Evolutionary conservation across 2,113 vertebrate species (phyloP), one percentile per base, ranked within the genome.

Genomic region (Tangachromis dhanisi): DNA sequence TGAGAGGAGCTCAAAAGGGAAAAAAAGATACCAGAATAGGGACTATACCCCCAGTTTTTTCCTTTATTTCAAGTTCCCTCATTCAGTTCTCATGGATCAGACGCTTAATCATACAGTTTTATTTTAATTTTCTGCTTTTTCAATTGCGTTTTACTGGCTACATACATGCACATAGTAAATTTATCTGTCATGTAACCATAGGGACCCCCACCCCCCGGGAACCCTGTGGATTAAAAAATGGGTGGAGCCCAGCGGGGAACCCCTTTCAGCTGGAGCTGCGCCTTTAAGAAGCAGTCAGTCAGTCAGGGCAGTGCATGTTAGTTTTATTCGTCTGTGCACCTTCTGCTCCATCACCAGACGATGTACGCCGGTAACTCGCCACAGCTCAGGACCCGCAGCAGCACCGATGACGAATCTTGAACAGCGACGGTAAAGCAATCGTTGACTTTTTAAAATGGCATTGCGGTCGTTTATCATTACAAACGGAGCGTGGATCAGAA

Each of bases 261-360:
- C 57, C 82, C 83, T n/a, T 2, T 5, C 59, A 14, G 5, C 17
- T 10, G 54, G 19, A 5, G 88, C 90, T 96, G 94, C 40, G 19
- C 79, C 95, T 96, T 96, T 96, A 96, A 96, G 93, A 90, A 66
- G 54, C 87, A 29, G 68, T 45, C 40, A 26, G 57, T 29, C 26
- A 59, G 84, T 24, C 38, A 84, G 26, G 83, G 51, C 89, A 14
- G 68, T 26, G 83, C 85, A 5, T 87, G 82, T 38, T 54, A 84
- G 5, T 53, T 81, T 92, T 85, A 71, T 73, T 86, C 51, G 35
- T 57, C 86, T 24, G 61, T 80, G 87, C 92, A 90, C 91, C 88
- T 93, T 93, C 92, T 85, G 81, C 88, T 92, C 89, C 92, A 93
- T 95, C 94, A 89, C 5, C 85, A 81, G 87, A 12, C 35, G 90